Conservation (phyloP, 2,797 vertebrate genomes). For the Chlorospingus semifuscus region DNA sequence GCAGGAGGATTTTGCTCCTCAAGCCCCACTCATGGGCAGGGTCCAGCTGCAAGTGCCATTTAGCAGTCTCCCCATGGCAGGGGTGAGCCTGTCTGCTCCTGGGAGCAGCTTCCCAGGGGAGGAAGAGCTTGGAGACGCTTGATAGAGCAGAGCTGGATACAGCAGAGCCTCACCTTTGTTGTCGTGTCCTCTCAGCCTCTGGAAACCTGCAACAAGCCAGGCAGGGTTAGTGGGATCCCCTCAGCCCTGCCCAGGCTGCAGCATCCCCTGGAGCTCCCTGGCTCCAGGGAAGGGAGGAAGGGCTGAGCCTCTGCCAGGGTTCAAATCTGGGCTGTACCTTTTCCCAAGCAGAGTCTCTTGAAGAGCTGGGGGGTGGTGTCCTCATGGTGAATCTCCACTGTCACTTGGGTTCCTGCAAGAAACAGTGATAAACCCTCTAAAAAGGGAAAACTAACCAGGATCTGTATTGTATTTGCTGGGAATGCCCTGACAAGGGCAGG, state of each 20-base stretch:
- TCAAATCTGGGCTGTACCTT: constrained; percentile 51
- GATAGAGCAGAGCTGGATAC: accelerated
- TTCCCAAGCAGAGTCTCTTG: constrained; percentile 72
- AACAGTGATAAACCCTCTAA: not conserved
- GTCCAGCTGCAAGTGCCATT: not conserved
- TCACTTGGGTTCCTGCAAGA: constrained; percentile 75
- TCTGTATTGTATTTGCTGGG: not conserved
- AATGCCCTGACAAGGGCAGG: not conserved
- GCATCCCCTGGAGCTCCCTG: not conserved
- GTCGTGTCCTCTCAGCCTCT: not conserved
- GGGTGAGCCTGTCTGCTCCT: not conserved
- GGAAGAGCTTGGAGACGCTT: accelerated
- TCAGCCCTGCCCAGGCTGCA: not conserved
- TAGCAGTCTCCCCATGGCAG: accelerated
- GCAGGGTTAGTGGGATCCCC: not conserved
- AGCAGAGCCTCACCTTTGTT: constrained; percentile 46
- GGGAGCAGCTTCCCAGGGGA: accelerated
- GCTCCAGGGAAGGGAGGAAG: not conserved
- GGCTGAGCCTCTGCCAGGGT: not conserved
- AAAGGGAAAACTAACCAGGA: not conserved
- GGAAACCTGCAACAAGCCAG: not conserved
- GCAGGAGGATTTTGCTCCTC: not conserved
- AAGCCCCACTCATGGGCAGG: not conserved
- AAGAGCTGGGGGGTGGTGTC: constrained; percentile 62
- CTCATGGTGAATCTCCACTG: constrained; percentile 71